Conservation (phyloP, 37 sponge, comb jelly and placozoan species). For the Cliona cf. orientalis region DNA sequence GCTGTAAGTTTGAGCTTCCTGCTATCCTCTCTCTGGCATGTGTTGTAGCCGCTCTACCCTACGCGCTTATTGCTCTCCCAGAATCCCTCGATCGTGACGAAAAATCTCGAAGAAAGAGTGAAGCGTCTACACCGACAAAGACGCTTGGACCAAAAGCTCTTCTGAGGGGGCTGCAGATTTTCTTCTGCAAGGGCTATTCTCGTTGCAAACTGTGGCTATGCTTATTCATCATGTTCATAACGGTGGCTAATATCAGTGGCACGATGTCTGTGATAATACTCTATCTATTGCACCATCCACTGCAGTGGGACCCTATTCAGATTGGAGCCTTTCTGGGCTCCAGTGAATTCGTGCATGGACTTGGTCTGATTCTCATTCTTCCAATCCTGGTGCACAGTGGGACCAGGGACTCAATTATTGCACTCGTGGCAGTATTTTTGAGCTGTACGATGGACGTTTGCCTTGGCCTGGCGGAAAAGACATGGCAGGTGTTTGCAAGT, state of each 20-base stretch:
- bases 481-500: slow-evolving; percentile 73
- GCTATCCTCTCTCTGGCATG: slow-evolving; percentile 14
- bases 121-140: neutral
- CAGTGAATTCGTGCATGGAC: slow-evolving; percentile 31
- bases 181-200: slow-evolving; percentile 18
- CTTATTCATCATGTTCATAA: slow-evolving; percentile 4
- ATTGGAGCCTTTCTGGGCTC: slow-evolving; percentile 45
- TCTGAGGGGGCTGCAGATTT: slow-evolving; percentile 37
- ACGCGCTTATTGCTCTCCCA: slow-evolving; percentile 43
- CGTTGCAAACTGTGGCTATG: slow-evolving; percentile 51
- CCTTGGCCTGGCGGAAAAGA: slow-evolving; percentile 9
- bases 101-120: no score
- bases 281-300: slow-evolving; percentile 47
- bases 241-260: slow-evolving; percentile 41
- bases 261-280: slow-evolving; percentile 5
- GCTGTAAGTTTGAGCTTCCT: slow-evolving; percentile 39
- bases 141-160: slow-evolving; percentile 28
- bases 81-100: slow-evolving; percentile 37
- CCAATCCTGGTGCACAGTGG: slow-evolving; percentile 44
- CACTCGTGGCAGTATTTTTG: slow-evolving; percentile 20
- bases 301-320: slow-evolving; percentile 20
- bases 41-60: slow-evolving; percentile 8
- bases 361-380: slow-evolving; percentile 40
- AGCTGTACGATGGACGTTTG: slow-evolving; percentile 14
- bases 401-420: slow-evolving; percentile 48